phyloP scores from a whole-genome alignment of 2,888 invertebrate genomes.

The Kuschelorhynchus macadamiae region DNA sequence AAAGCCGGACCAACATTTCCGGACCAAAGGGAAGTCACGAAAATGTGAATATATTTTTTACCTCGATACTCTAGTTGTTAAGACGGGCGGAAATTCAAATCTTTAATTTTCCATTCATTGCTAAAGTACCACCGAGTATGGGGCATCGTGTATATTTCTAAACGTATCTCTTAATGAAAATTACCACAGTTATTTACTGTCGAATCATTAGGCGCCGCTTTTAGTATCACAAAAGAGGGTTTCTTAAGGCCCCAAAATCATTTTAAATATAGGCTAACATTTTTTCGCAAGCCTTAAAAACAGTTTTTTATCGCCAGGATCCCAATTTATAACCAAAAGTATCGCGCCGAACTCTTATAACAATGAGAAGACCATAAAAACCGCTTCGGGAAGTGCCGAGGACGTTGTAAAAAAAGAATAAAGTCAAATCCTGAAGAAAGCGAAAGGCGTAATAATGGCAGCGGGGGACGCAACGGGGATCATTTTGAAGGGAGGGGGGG shows the following conservation, averaged over 20 bases:
- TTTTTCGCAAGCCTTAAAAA: conserved; percentile 31
- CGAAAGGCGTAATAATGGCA: conserved; percentile 47
- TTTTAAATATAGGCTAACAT: conserved; percentile 35
- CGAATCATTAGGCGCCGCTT: conserved; percentile 5
- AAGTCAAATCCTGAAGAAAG: conserved; percentile 56
- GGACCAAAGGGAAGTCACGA: too few species aligned
- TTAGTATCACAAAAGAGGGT: conserved; percentile 8
- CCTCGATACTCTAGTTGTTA: too few species aligned
- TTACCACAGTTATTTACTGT: neutral
- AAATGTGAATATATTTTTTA: too few species aligned
- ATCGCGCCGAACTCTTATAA: conserved; percentile 39
- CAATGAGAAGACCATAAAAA: conserved; percentile 54
- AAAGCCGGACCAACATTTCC: too few species aligned
- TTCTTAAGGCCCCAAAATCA: conserved; percentile 27
- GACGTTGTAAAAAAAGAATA: conserved; percentile 57
- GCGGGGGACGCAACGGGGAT: conserved; percentile 29
- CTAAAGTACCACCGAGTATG: too few species aligned
- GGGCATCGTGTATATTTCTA: too few species aligned
- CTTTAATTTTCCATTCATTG: too few species aligned
- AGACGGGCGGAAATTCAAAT: too few species aligned
- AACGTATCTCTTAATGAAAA: too few species aligned
- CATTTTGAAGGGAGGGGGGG: conserved; percentile 16
- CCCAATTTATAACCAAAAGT: conserved; percentile 31
- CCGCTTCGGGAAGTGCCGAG: conserved; percentile 56
- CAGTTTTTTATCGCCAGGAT: conserved; percentile 28